phyloP scores from a whole-genome alignment of 2,797 vertebrate species.

The Vireo griseus region DNA sequence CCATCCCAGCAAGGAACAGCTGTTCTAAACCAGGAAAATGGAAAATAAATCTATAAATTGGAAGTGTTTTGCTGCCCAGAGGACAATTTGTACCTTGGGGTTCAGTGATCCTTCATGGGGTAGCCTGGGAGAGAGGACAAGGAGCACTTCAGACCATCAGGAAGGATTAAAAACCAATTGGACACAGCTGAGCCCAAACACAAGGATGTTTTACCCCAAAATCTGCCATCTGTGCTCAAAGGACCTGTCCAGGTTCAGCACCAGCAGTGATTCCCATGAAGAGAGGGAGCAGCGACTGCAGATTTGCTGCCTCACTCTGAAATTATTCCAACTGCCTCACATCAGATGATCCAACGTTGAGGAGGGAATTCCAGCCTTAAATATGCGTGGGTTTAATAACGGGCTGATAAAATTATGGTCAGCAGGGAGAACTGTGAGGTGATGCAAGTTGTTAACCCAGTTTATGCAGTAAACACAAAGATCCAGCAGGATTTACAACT shows the following conservation, averaged over 20 bases:
- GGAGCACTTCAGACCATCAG: accelerated
- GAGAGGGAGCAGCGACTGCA: not conserved
- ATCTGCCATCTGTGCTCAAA: not conserved
- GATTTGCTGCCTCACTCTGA: not conserved
- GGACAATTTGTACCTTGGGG: not conserved
- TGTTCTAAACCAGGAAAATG: not conserved
- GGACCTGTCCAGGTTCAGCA: not conserved
- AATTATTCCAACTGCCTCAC: accelerated
- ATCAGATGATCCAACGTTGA: accelerated
- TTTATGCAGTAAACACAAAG: not conserved
- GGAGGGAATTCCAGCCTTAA: not conserved
- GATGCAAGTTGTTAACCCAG: not conserved
- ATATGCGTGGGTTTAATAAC: not conserved
- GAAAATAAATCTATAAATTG: not conserved
- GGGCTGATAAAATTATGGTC: not conserved
- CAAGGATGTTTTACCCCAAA: not conserved
- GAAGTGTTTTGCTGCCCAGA: not conserved
- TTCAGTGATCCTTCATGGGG: accelerated
- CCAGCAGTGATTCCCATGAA: accelerated
- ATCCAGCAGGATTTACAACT: not conserved
- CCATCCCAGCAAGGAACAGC: not conserved
- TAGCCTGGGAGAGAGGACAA: not conserved
- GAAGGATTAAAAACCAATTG: not conserved
- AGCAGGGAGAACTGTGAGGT: not conserved
- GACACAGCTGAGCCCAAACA: not conserved